Percentiles rank a stretch among this genome's conserved stretches.
Evolutionary conservation across 2,113 vertebrate species (phyloP).

Genomic region (Tonatia bakeri): DNA sequence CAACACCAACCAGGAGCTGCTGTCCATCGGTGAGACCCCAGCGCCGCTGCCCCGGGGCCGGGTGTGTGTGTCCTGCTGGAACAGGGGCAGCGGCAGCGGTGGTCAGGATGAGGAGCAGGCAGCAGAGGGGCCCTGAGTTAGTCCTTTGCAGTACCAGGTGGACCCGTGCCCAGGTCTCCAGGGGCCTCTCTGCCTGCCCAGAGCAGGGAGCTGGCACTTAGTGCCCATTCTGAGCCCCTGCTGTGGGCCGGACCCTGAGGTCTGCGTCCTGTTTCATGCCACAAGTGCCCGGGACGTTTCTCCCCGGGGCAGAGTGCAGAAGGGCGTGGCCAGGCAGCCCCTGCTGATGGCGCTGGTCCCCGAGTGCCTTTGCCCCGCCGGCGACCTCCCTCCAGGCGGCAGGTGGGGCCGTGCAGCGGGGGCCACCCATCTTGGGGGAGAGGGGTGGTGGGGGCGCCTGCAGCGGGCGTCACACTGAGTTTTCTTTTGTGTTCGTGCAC

Average conservation of each 20-base stretch:
- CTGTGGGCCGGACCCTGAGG: not conserved
- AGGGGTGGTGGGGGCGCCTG: too few relatives aligned
- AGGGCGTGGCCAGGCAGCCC: not conserved
- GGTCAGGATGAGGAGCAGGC: accelerated
- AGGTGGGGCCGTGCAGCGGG: accelerated
- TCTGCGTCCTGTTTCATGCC: not conserved
- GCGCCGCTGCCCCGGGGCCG: accelerated
- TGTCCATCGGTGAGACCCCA: constrained; percentile 88
- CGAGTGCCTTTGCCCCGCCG: accelerated
- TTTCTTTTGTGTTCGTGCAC: too few relatives aligned
- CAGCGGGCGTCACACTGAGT: accelerated
- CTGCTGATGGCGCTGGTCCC: not conserved
- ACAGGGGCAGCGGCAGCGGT: accelerated
- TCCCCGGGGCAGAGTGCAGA: accelerated
- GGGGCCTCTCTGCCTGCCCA: accelerated
- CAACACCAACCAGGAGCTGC: constrained; percentile 92
- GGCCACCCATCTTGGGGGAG: too few relatives aligned
- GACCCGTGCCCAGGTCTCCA: accelerated
- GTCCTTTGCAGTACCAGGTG: accelerated
- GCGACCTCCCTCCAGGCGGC: not conserved
- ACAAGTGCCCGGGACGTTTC: accelerated
- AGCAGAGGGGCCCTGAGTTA: not conserved
- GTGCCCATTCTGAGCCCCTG: not conserved
- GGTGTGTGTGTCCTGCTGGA: accelerated
- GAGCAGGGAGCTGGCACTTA: accelerated